Percentiles rank a stretch among this genome's conserved stretches.
phyloP scores from a whole-genome alignment of 2,113 vertebrate genomes.

The Syrmaticus mikado region DNA sequence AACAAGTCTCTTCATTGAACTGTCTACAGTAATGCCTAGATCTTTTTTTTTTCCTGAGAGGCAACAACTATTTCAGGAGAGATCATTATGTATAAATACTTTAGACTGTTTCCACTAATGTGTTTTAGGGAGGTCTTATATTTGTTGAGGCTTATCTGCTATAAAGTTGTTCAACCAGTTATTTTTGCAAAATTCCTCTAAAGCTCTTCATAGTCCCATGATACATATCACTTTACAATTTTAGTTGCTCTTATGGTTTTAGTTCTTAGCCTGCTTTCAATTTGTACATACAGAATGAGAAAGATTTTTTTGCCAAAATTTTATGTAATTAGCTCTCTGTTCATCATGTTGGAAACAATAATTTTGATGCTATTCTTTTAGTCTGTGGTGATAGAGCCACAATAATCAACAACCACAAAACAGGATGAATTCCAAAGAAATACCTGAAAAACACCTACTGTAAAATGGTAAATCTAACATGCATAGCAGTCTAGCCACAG shows the following conservation, averaged over 20 bases:
- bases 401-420: background rate
- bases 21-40: slow-evolving; percentile 39
- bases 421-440: background rate
- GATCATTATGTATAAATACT: slow-evolving; percentile 43
- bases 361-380: background rate
- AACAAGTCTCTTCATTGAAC: slow-evolving; percentile 51
- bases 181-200: slow-evolving; percentile 19
- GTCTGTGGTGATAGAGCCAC: background rate
- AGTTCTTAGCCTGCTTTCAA: background rate
- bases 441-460: background rate
- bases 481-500: background rate
- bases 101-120: slow-evolving; percentile 5
- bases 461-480: background rate
- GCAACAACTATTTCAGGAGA: slow-evolving; percentile 40
- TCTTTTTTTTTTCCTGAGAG: slow-evolving; percentile 15
- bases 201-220: slow-evolving; percentile 8
- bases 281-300: slow-evolving; percentile 6
- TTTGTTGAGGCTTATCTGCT: slow-evolving; percentile 16
- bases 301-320: slow-evolving; percentile 13
- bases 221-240: slow-evolving; percentile 33
- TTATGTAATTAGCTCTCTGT: slow-evolving; percentile 17
- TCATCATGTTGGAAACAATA: slow-evolving; percentile 1
- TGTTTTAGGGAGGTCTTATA: slow-evolving; percentile 25
- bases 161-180: background rate
- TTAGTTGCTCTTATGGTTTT: slow-evolving; percentile 37